Base-by-base conservation (phyloP, 2,113 vertebrate genomes). In the Ammodytes dubius region DNA sequence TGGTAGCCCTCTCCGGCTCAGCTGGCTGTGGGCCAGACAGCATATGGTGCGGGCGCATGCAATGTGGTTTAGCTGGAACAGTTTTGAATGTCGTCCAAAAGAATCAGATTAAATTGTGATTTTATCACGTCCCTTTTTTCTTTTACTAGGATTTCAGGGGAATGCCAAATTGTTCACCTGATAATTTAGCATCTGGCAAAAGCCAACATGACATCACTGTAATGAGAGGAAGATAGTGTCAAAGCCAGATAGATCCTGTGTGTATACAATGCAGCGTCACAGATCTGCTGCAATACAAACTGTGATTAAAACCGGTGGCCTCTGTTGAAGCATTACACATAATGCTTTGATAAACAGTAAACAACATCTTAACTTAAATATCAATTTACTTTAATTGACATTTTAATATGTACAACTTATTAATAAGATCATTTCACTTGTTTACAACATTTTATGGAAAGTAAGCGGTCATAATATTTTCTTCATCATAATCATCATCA, bases 31-130 rank as follows among this genome's bases (percentile, higher is more conserved):
- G 66, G 80, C 92, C 90, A 93, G 74, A 79, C 63, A 49, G 68
- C 88, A 88, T 91, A 88, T 90, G 88, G 84, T 80, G 10, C 10
- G 17, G 63, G 58, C 14, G 46, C 74, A 70, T 79, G 83, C 77
- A 15, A 54, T 73, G 82, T 49, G 85, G 69, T 90, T 87, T 64
- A 27, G 69, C 63, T 2, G 4, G 69, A 84, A 54, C 60, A 67
- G 63, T 88, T 69, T 85, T 89, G 87, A 87, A 90, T n/a, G 35
- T 19, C 45, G 12, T 88, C 91, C 88, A 90, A 83, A 74, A 87
- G 49, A 89, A 79, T 82, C 80, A 53, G 70, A 87, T 87, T 82
- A 89, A 87, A 85, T 15, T 7, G 70, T 63, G 84, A 89, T 88
- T 87, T 88, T 52, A 88, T 90, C 86, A 78, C 74, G 67, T 73